A percentile compares a stretch with the other conserved stretches of the same genome.
These are phyloP conservation scores for Polia nebulosa DNA, from an alignment of 2,888 invertebrate genomes.

Conservation along the genomic window DNA sequence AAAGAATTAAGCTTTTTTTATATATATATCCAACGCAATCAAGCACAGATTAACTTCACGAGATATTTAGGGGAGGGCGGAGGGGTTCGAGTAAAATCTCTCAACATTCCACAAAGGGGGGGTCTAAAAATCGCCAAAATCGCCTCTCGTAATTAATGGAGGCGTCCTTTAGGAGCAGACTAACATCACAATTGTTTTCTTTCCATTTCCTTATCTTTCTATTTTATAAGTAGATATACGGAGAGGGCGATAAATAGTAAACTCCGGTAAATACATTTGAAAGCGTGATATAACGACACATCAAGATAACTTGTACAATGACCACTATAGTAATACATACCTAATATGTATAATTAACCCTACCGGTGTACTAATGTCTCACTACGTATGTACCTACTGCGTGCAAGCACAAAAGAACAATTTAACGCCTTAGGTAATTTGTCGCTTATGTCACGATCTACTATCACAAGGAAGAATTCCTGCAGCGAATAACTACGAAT, in stretches of 20 bases:
- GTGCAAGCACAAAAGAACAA: slow-evolving; percentile 45
- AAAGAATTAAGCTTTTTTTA: too few relatives aligned
- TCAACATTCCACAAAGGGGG: too few relatives aligned
- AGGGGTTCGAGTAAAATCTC: too few relatives aligned
- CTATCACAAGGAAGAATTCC: slow-evolving; percentile 45
- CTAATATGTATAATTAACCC: slow-evolving; percentile 42
- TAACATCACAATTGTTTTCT: too few relatives aligned
- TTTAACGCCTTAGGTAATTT: slow-evolving; percentile 42
- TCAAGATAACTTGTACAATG: slow-evolving; percentile 35
- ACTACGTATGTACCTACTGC: slow-evolving; percentile 16
- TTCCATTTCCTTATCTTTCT: too few relatives aligned
- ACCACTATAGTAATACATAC: slow-evolving; percentile 24
- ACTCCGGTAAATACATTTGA: slow-evolving; percentile 30
- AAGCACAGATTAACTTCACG: too few relatives aligned
- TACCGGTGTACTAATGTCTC: slow-evolving; percentile 34
- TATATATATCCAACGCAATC: too few relatives aligned
- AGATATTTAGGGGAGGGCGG: too few relatives aligned
- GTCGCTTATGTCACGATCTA: slow-evolving; percentile 35
- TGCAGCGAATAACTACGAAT: slow-evolving; percentile 4
- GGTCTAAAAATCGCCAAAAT: too few relatives aligned
- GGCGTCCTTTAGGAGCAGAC: too few relatives aligned
- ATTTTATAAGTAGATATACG: too few relatives aligned
- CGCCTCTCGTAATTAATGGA: too few relatives aligned
- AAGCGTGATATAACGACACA: slow-evolving; percentile 36
- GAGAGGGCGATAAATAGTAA: neutral